Evolutionary conservation across 2,113 vertebrate genomes (phyloP), one percentile per base, ranked within the genome.

Genomic region (Sceloporus tristichus): DNA sequence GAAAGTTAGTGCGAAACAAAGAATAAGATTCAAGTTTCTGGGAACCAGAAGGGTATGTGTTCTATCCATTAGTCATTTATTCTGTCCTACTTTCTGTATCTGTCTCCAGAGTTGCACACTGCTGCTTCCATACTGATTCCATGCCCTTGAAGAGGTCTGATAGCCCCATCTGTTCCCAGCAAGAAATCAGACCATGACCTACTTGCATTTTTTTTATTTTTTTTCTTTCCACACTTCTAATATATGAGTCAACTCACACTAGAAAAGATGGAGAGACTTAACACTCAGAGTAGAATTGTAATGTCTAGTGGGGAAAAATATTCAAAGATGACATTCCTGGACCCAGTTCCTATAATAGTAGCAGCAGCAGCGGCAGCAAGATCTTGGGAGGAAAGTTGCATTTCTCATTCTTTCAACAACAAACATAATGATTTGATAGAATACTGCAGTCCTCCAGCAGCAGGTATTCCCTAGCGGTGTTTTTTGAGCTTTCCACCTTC

Each of bases 381-480:
- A 86, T 81, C 25, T 1, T 78, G 19, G 0, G 0, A 4, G 66
- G 23, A 9, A 23, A 68, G 25, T 27, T 84, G 23, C 79, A 54
- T 71, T 34, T n/a, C 14, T 29, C 48, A 3, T 77, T 86, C 70
- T 86, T 48, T 11, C 7, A 71, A 66, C 25, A 27, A 73, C 27
- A 38, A 62, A 42, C 10, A 65, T 54, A 25, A 79, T 0, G 0
- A 29, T 74, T 23, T 53, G n/a, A n/a, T 18, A 34, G 25, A 91
- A 19, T 40, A 48, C 83, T 71, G 71, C 34, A 4, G 83, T 34
- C 40, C n/a, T n/a, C 87, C 29, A 71, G 42, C 79, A 73, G 53
- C 38, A 59, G 87, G 85, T 85, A 87, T 87, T 21, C 89, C 71
- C 29, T 25, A 3, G 59, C 87, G 87, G 40, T 19, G 38, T 14